phyloP scores from a whole-genome alignment of 2,113 vertebrate species.

The Salvelinus sp. region DNA sequence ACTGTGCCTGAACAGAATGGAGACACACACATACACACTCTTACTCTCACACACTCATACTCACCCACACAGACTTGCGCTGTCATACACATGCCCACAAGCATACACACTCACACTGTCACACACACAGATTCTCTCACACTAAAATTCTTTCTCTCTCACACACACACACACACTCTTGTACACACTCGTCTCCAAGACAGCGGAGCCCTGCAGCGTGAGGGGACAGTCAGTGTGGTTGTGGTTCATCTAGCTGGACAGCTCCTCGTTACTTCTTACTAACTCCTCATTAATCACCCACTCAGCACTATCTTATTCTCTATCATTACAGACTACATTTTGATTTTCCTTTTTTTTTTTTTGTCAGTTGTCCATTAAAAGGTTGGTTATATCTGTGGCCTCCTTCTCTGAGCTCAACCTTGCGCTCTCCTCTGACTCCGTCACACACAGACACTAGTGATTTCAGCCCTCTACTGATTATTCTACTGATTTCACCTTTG shows the following conservation, averaged over 20 bases:
- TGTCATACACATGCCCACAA: neutral
- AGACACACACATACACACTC: neutral
- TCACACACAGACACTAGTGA: neutral
- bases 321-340: too few relatives aligned
- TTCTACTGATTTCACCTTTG: neutral
- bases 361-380: too few relatives aligned
- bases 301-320: too few relatives aligned
- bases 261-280: too few relatives aligned
- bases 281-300: too few relatives aligned
- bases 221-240: too few relatives aligned
- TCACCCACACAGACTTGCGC: neutral
- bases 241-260: too few relatives aligned
- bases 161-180: too few relatives aligned
- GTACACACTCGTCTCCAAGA: too few relatives aligned
- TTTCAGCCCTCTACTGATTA: neutral
- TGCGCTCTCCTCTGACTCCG: constrained; percentile 22
- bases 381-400: neutral
- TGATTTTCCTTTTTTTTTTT: too few relatives aligned
- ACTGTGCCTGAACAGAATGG: neutral
- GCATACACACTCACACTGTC: too few relatives aligned
- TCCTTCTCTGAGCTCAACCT: constrained; percentile 21
- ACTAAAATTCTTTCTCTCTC: neutral
- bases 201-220: too few relatives aligned
- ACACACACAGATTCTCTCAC: neutral
- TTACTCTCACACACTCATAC: neutral